phyloP scores from a whole-genome alignment of 2,888 invertebrate species.

The Eurois occulta region DNA sequence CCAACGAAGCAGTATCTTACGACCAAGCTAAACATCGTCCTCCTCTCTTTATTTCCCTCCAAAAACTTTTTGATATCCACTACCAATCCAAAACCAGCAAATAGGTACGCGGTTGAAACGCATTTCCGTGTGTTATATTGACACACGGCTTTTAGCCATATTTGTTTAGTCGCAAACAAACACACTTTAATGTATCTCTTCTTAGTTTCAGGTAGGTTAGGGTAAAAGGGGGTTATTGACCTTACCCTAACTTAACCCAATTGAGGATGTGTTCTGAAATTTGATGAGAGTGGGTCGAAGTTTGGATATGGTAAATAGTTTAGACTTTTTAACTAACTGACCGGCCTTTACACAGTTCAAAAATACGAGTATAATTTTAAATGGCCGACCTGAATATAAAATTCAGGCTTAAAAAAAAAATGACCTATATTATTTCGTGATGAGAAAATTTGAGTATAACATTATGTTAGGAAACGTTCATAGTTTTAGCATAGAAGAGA shows the following conservation, averaged over 20 bases:
- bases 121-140: conserved; percentile 62
- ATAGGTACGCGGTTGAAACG: conserved; percentile 47
- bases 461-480: too few relatives aligned
- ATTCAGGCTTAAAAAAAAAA: not conserved
- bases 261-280: conserved; percentile 27
- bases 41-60: too few relatives aligned
- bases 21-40: not conserved
- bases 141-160: conserved; percentile 67
- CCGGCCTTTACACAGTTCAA: not conserved
- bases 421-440: not conserved
- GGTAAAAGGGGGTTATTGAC: conserved; percentile 11
- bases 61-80: conserved; percentile 5
- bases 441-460: not conserved
- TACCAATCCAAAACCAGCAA: conserved; percentile 39
- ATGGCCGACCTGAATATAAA: not conserved
- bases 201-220: conserved; percentile 31
- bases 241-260: not conserved
- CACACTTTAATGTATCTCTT: conserved; percentile 52
- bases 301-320: too few relatives aligned
- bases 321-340: not conserved
- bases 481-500: too few relatives aligned
- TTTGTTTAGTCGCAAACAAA: conserved; percentile 61
- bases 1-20: too few relatives aligned
- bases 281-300: conserved; percentile 7
- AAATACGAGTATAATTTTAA: not conserved